These are phyloP conservation scores for Drosophila littoralis DNA, from an alignment of 1,140 invertebrate species.

Conservation along the genomic window DNA sequence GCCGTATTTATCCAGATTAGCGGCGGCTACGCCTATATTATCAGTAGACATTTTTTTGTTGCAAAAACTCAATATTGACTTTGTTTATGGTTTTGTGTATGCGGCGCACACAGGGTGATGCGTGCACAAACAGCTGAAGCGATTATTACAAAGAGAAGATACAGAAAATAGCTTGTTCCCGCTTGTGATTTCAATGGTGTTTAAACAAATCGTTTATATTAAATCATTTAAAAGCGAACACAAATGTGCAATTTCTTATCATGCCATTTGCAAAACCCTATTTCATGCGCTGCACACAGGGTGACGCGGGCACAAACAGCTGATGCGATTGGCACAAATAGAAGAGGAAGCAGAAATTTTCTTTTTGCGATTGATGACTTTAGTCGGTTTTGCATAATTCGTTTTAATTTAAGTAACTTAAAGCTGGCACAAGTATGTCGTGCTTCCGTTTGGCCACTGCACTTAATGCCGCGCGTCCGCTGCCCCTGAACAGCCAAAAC, in stretches of 20 bases:
- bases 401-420: slow-evolving; percentile 31
- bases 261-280: slow-evolving; percentile 24
- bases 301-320: slow-evolving; percentile 25
- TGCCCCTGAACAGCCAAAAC: slow-evolving; percentile 7
- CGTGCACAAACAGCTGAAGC: slow-evolving; percentile 10
- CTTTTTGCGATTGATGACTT: slow-evolving; percentile 29
- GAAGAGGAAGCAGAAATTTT: slow-evolving; percentile 42
- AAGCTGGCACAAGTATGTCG: slow-evolving; percentile 50
- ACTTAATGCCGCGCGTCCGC: slow-evolving; percentile 15
- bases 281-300: slow-evolving; percentile 19
- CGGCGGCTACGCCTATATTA: slow-evolving; percentile 43
- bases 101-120: slow-evolving; percentile 24
- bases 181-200: slow-evolving; percentile 28
- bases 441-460: slow-evolving; percentile 54
- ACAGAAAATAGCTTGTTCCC: background rate
- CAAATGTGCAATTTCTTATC: slow-evolving; percentile 28
- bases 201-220: slow-evolving; percentile 63
- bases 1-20: slow-evolving; percentile 67
- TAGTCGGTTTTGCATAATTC: slow-evolving; percentile 64
- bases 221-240: slow-evolving; percentile 24
- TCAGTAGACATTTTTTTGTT: slow-evolving; percentile 52
- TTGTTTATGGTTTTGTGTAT: slow-evolving; percentile 60
- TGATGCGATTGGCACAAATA: slow-evolving; percentile 11
- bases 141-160: background rate
- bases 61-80: slow-evolving; percentile 6